Base-by-base conservation (phyloP, 2,888 invertebrate species). In the Noctua janthina region DNA sequence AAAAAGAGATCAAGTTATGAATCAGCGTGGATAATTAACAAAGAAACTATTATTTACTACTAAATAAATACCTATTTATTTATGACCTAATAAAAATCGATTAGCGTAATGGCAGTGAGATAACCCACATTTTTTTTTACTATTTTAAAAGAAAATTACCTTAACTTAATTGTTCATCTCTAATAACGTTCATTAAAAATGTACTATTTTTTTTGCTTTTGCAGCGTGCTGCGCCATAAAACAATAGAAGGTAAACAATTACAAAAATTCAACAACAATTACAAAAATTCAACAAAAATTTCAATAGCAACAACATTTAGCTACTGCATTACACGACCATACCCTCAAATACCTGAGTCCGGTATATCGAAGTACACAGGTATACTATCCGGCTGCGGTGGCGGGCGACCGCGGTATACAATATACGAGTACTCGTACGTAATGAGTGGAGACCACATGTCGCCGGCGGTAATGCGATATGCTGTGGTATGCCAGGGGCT, bases 391-490 rank as follows among this genome's bases (percentile, higher is more conserved):
- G 59, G 72, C 51, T 49, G 87, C 68, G 68, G 79, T 80, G 20
- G 67, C 76, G 64, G 17, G n/a, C 35, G 76, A 76, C 84, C 70
- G 68, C 87, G 69, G 78, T 77, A 79, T 80, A 85, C 85, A 81
- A 46, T 46, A 11, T 46, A n/a, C n/a, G n/a, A n/a, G n/a, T n/a
- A 11, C 10, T 76, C 76, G 39, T 74, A 67, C 46, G 59, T 85
- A 88, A 83, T 88, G 81, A 82, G 56, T 79, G 70, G 20, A 74
- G 77, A 83, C 89, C 86, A 81, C 88, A 88, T 73, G 81, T 68
- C 71, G 68, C 67, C 73, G 75, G 79, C 74, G 66, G 89, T 82
- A 89, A 88, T 81, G 70, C 81, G 81, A 89, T 89, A 88, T 64
- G 59, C 35, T 82, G 86, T 78, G 74, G 83, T 54, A 59, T 64